Base-by-base conservation (phyloP, 2,888 invertebrate genomes). In the Periphyllus acericola region DNA sequence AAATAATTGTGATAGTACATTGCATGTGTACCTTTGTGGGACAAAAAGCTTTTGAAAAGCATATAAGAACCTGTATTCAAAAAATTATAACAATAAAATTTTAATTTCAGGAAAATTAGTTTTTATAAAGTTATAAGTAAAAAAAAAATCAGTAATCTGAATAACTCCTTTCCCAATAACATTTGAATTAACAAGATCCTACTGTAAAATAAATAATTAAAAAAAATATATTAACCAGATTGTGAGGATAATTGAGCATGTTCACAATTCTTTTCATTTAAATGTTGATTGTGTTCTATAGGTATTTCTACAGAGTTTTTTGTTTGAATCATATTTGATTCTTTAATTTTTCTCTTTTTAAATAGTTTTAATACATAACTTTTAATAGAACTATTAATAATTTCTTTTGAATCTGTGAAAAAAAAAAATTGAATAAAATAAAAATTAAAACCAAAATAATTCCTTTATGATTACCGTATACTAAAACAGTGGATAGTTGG, bases 401-500 rank as follows among this genome's bases (percentile, higher is more conserved):
- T 81, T 74, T 87, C 71, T 86, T 89, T 88, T 46, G 89, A 66
- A 74, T 84, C 83, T 86, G 74, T 21, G 60, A 71, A 21, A 52
- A 79, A 66, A 88, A 83, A 78, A 71, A 34, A 66, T 81, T 81
- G n/a, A 14, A 40, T 46, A 78, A 40, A 79, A 89, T 84, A 81
- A 76, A 17, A 66, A 46, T 84, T 25, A 76, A 25, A 21, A 46
- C 32, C 4, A 68, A 68, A 68, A 68, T 68, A 25, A 2, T 29
- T 68, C 52, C 0, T 52, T 2, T n/a, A 78, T 52, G 19, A n/a
- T 92, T 91, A 95, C 95, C 94, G 91, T 95, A 95, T 66, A 95
- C 93, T 90, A 94, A 93, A 75, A 94, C 92, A 83, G 94, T 93
- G 34, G 95, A 93, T 14, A 97, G 92, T 78, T 95, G 92, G 83